Evolutionary conservation across 2,888 invertebrate genomes (phyloP), one percentile per base, ranked within the genome.

Genomic region (Tribolium freemani): DNA sequence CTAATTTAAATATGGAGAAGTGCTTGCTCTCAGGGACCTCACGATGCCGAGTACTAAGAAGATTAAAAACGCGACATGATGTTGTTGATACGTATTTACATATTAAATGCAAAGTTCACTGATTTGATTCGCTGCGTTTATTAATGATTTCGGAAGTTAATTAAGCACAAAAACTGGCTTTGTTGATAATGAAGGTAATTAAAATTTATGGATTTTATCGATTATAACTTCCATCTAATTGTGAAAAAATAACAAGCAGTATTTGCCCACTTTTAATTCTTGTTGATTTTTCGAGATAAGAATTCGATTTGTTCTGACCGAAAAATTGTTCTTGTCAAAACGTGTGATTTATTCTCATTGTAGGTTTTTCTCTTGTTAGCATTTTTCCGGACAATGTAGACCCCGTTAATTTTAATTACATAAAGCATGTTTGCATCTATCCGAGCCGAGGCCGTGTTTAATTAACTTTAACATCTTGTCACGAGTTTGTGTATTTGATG

Each of bases 401-500:
- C 9, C 3, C 38, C 45, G 60, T 60, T 58, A 45, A 68, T 69
- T 69, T 30, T 54, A 69, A 61, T 61, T 69, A 69, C 11, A 53
- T 51, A 44, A 60, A 69, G 58, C 44, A 58, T 30, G 57, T 21
- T 50, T 21, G 5, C 11, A 48, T 53, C 20, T 26, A 44, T 60
- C 26, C 20, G n/a, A 48, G 10, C 38, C 38, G 44, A 11, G 45
- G 30, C 21, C 45, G 45, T 31, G 45, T 70, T 70, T 63, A 70
- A 63, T 70, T 63, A 70, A 70, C 31, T 70, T 11, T 46, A 63
- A 70, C 56, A 46, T 56, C 63, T 63, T 63, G 63, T 63, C 53
- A 20, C 54, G 63, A 56, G 56, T 70, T 61, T 53, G 69, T 69
- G 51, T 51, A 60, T 69, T 53, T 61, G 56, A 70, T 70, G 70